phyloP scores from a whole-genome alignment of 1,140 invertebrate species.

The Chymomyza costata region DNA sequence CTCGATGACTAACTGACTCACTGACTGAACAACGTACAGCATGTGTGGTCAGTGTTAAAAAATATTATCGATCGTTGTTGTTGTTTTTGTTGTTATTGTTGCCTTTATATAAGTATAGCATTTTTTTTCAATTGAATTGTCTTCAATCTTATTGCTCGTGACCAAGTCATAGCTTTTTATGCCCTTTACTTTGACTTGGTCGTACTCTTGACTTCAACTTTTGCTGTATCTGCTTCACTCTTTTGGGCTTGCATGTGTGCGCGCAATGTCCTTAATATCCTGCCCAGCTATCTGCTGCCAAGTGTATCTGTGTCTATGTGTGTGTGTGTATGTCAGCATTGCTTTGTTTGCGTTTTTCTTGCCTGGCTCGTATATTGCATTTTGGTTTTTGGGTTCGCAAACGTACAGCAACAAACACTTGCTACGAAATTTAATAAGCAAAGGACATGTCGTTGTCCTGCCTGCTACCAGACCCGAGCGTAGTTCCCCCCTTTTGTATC shows the following conservation, averaged over 20 bases:
- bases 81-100: neutral
- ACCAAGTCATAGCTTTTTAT: slow-evolving; percentile 48
- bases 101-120: neutral
- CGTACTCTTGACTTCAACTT: slow-evolving; percentile 15
- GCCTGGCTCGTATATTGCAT: neutral
- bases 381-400: slow-evolving; percentile 11
- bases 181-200: slow-evolving; percentile 15
- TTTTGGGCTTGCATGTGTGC: too few relatives aligned
- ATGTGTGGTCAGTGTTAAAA: slow-evolving; percentile 56
- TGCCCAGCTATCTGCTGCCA: too few relatives aligned
- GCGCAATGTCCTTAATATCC: too few relatives aligned
- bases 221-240: too few relatives aligned
- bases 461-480: neutral
- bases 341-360: slow-evolving; percentile 59
- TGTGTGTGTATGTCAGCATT: slow-evolving; percentile 31
- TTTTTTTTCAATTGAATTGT: slow-evolving; percentile 75
- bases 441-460: slow-evolving; percentile 64
- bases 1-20: slow-evolving; percentile 30
- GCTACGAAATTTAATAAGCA: slow-evolving; percentile 69
- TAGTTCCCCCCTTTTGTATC: neutral
- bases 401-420: slow-evolving; percentile 46
- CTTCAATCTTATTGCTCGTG: slow-evolving; percentile 67
- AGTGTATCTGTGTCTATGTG: slow-evolving; percentile 2
- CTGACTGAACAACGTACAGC: slow-evolving; percentile 18
- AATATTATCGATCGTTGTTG: slow-evolving; percentile 63